Evolutionary conservation across 2,888 invertebrate genomes (phyloP), one percentile per base, ranked within the genome.

Genomic region (Sinelater perroti): DNA sequence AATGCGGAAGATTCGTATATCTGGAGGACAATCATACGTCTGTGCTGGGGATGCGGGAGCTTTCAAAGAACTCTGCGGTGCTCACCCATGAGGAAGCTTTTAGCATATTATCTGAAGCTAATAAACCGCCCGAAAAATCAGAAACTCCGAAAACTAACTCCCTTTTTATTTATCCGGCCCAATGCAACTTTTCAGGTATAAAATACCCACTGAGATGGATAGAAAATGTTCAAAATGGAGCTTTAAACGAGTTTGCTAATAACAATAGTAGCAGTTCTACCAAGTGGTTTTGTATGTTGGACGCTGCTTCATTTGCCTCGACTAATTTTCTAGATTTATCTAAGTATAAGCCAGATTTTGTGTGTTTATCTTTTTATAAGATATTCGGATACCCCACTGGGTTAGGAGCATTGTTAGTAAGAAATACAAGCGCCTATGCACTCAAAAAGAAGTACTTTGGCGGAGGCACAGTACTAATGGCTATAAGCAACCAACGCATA

Each of bases 331-430:
- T 98, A 46, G 88, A 97, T 81, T 81, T 98, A 52, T 81, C 84
- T 0, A 67, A 72, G 44, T 80, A 81, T 56, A 85, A 87, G 62
- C 93, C 97, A 2, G 96, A 98, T 78, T 98, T 96, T 81, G 87
- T 97, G 0, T 85, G 88, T 52, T 55, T 98, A 11, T 97, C 97
- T 1, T 98, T 98, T 81, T 98, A 98, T 79, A 98, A 97, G 82
- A 91, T 98, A 71, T 97, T 98, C 81, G 91, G 91, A 13, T 97
- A 91, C 76, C 98, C 98, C 1, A 97, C 97, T 45, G 98, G 98
- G 2, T 80, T 97, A 11, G 98, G 97, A 20, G 96, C 94, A 7
- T 76, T 97, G 13, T 73, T 97, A 51, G 89, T 97, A 0, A 87
- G 82, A 70, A 91, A 90, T 72, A 74, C 78, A 13, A 87, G 86